Evolutionary conservation across 2,888 invertebrate genomes (phyloP).

Genomic region (Leucophora obtusa): DNA sequence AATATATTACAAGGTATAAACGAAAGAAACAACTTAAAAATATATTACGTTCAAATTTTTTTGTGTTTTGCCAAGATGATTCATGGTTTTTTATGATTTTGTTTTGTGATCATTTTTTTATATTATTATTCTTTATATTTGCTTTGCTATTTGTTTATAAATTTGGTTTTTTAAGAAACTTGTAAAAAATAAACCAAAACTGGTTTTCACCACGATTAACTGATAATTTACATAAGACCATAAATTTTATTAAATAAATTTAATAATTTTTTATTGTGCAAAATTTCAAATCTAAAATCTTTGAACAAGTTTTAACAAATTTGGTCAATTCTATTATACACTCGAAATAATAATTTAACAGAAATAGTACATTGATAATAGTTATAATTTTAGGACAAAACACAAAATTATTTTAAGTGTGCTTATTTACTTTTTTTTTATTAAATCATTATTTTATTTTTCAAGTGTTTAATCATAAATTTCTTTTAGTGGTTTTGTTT

Average conservation of each 20-base stretch:
- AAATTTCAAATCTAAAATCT: background rate
- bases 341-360: too few species aligned
- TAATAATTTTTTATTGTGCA: background rate
- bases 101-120: background rate
- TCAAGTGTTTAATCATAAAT: too few species aligned
- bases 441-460: too few species aligned
- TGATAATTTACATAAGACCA: conserved; percentile 39
- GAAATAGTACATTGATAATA: too few species aligned
- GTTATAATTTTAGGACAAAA: too few species aligned
- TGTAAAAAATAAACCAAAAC: conserved; percentile 28
- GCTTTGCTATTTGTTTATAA: background rate
- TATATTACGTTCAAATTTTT: background rate
- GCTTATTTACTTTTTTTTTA: too few species aligned
- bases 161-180: background rate
- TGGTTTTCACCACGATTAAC: conserved; percentile 43
- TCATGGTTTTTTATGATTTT: background rate
- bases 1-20: background rate
- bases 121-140: background rate
- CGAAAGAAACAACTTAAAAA: background rate
- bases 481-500: background rate
- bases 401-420: too few species aligned
- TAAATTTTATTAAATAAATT: conserved; percentile 26
- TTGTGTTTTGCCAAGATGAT: background rate
- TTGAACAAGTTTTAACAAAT: background rate
- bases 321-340: background rate